Conservation (phyloP, 2,797 vertebrate genomes). For the Pseudocheirus occidentalis region DNA sequence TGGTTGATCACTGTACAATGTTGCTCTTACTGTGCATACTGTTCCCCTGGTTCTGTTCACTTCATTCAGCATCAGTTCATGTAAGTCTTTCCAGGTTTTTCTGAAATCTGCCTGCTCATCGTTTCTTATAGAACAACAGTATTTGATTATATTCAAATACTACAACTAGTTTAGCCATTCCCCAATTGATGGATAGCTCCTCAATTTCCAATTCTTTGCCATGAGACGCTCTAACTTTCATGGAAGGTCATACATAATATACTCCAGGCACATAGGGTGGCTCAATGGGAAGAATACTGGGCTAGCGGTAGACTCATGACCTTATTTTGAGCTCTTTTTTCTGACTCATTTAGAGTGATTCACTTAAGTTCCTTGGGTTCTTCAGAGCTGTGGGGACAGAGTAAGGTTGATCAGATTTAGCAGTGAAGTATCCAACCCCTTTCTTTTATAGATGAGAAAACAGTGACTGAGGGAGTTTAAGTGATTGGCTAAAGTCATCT, state of each 20-base stretch:
- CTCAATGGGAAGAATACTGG: not conserved
- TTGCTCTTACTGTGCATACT: too few relatives aligned
- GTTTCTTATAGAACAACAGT: too few relatives aligned
- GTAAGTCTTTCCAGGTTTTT: too few relatives aligned
- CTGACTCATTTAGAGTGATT: not conserved
- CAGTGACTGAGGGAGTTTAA: not conserved
- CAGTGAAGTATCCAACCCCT: not conserved
- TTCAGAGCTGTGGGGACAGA: not conserved
- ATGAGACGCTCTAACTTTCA: not conserved
- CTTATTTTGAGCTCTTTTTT: constrained; percentile 14
- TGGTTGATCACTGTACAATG: too few relatives aligned
- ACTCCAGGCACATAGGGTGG: not conserved
- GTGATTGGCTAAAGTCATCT: not conserved
- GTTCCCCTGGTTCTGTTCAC: too few relatives aligned
- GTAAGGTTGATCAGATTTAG: not conserved
- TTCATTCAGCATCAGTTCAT: too few relatives aligned
- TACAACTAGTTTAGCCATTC: too few relatives aligned
- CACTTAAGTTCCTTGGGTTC: not conserved
- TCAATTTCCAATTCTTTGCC: too few relatives aligned
- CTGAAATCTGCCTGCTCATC: too few relatives aligned
- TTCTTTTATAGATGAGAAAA: not conserved
- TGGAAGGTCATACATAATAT: not conserved
- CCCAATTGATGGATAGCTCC: too few relatives aligned
- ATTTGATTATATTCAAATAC: too few relatives aligned
- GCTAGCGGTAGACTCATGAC: not conserved